Evolutionary conservation across 2,797 vertebrate genomes (phyloP).

Genomic region (Semotilus atromaculatus): DNA sequence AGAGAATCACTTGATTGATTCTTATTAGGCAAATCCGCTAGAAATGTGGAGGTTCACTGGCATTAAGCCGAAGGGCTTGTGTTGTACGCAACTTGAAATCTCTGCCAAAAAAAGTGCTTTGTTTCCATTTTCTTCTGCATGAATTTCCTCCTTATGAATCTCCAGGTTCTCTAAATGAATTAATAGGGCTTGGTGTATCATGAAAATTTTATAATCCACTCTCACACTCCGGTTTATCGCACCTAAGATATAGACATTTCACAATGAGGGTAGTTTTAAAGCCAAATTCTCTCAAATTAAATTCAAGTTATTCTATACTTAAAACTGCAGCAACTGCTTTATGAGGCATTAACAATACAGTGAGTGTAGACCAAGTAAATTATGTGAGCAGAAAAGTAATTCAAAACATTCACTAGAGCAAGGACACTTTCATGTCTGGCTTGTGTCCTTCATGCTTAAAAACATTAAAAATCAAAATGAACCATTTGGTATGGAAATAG

Average conservation of each 20-base stretch:
- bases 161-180: constrained; percentile 58
- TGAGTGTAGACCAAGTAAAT: not conserved
- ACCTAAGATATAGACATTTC: constrained; percentile 22
- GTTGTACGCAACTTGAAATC: constrained; percentile 29
- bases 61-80: constrained; percentile 47
- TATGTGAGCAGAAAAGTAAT: not conserved
- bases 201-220: constrained; percentile 44
- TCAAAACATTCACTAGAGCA: not conserved
- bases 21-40: constrained; percentile 59
- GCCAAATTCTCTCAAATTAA: constrained; percentile 9
- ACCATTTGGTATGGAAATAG: constrained; percentile 21
- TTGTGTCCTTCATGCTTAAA: constrained; percentile 20
- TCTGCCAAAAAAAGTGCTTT: constrained; percentile 35
- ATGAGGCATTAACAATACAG: not conserved
- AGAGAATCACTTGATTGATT: constrained; percentile 58
- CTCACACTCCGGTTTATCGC: constrained; percentile 48
- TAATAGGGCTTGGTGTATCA: constrained; percentile 63
- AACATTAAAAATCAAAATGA: not conserved
- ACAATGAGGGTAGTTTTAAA: not conserved
- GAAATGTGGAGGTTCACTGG: constrained; percentile 50
- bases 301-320: constrained; percentile 13
- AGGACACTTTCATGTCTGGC: not conserved
- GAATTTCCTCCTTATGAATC: constrained; percentile 45
- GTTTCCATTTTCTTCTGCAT: constrained; percentile 50
- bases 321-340: not conserved